Percentiles rank a stretch among this genome's conserved stretches.
Conservation (phyloP, 1,140 invertebrate genomes). For the Drosophila arizonae region DNA sequence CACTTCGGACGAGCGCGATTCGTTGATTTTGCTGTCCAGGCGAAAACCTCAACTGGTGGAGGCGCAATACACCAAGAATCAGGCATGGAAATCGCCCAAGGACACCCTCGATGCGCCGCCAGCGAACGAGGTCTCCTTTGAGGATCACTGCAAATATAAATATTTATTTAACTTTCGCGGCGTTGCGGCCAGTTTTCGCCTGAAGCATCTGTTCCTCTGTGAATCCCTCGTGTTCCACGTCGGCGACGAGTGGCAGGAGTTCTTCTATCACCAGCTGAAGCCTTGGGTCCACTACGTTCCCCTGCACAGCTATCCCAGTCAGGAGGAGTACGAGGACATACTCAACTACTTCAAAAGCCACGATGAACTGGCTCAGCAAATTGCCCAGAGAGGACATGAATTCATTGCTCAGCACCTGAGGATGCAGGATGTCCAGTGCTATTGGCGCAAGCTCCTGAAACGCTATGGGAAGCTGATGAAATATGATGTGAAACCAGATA, state of each 20-base stretch:
- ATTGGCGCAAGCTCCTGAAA: slow-evolving; percentile 92
- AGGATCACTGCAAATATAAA: slow-evolving; percentile 96
- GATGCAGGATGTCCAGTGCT: slow-evolving; percentile 92
- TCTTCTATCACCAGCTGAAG: slow-evolving; percentile 95
- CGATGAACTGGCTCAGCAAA: slow-evolving; percentile 89
- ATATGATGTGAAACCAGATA: slow-evolving; percentile 86
- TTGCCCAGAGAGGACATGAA: slow-evolving; percentile 91
- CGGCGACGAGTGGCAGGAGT: slow-evolving; percentile 97
- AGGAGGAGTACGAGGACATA: slow-evolving; percentile 88
- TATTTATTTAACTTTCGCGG: slow-evolving; percentile 98
- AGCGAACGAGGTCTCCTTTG: slow-evolving; percentile 93
- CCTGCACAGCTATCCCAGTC: slow-evolving; percentile 87
- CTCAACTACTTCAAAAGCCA: slow-evolving; percentile 91
- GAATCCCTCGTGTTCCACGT: slow-evolving; percentile 98
- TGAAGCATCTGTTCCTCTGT: slow-evolving; percentile 98
- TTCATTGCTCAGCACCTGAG: slow-evolving; percentile 93
- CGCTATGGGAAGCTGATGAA: slow-evolving; percentile 90
- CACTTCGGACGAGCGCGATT: slow-evolving; percentile 95
- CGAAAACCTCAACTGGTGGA: slow-evolving; percentile 91
- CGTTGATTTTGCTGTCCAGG: slow-evolving; percentile 93
- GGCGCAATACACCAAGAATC: slow-evolving; percentile 98
- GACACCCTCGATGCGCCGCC: slow-evolving; percentile 93
- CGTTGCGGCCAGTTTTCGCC: slow-evolving; percentile 98
- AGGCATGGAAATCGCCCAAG: slow-evolving; percentile 97
- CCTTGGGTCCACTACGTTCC: slow-evolving; percentile 99